Evolutionary conservation across 2,888 invertebrate species (phyloP), one percentile per base, ranked within the genome.

Genomic region (Archips xylosteana): DNA sequence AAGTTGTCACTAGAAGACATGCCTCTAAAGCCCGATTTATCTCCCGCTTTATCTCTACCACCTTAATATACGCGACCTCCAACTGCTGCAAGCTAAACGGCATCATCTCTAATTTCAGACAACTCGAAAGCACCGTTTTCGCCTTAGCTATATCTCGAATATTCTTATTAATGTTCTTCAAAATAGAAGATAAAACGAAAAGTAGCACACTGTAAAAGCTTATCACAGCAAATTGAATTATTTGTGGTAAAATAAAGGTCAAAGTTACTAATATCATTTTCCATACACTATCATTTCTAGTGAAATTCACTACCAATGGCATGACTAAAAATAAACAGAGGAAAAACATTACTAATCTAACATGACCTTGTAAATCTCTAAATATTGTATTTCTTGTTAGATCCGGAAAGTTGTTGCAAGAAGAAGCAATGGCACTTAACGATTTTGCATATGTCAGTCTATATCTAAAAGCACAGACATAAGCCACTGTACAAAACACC

Each of bases 21-120:
- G 87, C 88, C 79, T 91, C 85, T 77, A 92, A 93, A 6, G 84
- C 83, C 39, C 80, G 67, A 72, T 88, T 91, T 68, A 92, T 88
- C 12, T 81, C 79, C 3, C 81, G 76, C 76, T 89, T 91, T 13
- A 88, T 80, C 39, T 87, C 84, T 68, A 86, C 85, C 6, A 82
- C 85, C 71, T 86, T 86, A 0, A 83, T 79, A 59, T 88, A 93
- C 32, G 87, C 75, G 5, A 81, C 49, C 77, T 92, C 91, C 70
- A 91, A 77, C 59, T 87, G 81, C 32, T 85, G 82, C 62, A 94
- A 71, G 4, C 82, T 83, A 3, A 85, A 61, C n/a, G 67, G 60
- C 8, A 75, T 69, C 32, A 79, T 75, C 65, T 79, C 83, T 5
- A 75, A 9, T 32, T 68, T 73, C 4, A 61, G 10, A n/a, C 72